Evolutionary conservation across 1,140 invertebrate species (phyloP), one percentile per base, ranked within the genome.

Genomic region (Leptinotarsa lineolata): DNA sequence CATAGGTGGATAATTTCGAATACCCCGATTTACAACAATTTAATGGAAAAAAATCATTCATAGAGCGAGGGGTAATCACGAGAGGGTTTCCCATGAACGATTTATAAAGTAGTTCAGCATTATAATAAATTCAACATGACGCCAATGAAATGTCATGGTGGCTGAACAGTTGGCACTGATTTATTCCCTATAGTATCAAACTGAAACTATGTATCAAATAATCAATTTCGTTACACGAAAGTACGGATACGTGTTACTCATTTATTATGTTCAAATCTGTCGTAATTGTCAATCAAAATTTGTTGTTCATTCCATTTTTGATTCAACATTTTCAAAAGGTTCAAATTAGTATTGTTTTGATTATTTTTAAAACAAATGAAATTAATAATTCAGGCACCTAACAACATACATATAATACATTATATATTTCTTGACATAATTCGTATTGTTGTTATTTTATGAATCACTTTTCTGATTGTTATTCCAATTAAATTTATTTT

Each of bases 21-120:
- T 68, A 68, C 5, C 20, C 18, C 22, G 3, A 39, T 21, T 39
- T 66, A 12, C 22, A 22, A 20, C 13, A 16, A 30, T 59, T 69
- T 60, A 69, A 39, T 69, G n/a, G 44, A 68, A 69, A 69, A n/a
- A 69, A 69, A 69, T 69, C 68, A 69, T 59, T 69, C 48, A 69
- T 48, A 46, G 15, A 39, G 4, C 18, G n/a, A n/a, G 30, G n/a
- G n/a, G 22, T 39, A 44, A n/a, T 66, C 64, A 64, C 30, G 30
- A 39, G 30, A 11, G 30, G n/a, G 39, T 18, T 15, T 44, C 24
- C 30, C 44, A 66, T 39, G 64, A 12, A 66, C 39, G 39, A 39
- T 39, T 39, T 18, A 39, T 66, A 46, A 66, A 66, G 44, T 39
- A 66, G 22, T 66, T 66, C 39, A 18, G 22, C 22, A 20, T 66